phyloP scores from a whole-genome alignment of 2,888 invertebrate genomes.

The Polietes domitor region DNA sequence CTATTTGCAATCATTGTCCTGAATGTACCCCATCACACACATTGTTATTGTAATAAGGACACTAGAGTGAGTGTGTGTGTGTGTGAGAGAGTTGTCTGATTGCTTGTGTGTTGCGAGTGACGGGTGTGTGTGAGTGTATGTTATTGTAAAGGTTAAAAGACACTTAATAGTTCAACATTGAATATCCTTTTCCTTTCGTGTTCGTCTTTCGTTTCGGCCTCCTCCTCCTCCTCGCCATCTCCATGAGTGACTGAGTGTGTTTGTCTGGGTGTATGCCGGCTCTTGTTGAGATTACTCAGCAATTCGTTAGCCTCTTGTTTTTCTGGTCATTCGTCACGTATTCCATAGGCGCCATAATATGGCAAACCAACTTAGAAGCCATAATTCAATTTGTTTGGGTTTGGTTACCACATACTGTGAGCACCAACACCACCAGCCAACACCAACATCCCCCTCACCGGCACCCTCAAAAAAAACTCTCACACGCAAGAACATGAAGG shows the following conservation, averaged over 20 bases:
- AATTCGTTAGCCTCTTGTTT: slow-evolving; percentile 65
- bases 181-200: slow-evolving; percentile 56
- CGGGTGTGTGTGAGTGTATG: background rate
- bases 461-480: no score
- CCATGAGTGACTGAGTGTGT: no score
- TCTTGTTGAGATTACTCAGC: slow-evolving; percentile 60
- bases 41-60: slow-evolving; percentile 30
- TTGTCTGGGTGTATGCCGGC: background rate
- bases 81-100: background rate
- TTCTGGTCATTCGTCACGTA: slow-evolving; percentile 70
- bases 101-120: background rate
- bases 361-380: slow-evolving; percentile 69
- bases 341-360: slow-evolving; percentile 68
- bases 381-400: slow-evolving; percentile 69
- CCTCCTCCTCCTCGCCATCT: background rate
- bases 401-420: slow-evolving; percentile 65
- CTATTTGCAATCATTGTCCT: slow-evolving; percentile 27
- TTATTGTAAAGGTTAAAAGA: slow-evolving; percentile 54
- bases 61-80: background rate
- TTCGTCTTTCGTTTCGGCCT: slow-evolving; percentile 33
- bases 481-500: background rate
- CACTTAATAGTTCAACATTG: slow-evolving; percentile 58
- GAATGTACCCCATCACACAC: background rate
- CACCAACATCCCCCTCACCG: background rate
- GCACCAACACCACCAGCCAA: slow-evolving; percentile 14